These are phyloP conservation scores for Paracanthobrama guichenoti DNA, from an alignment of 2,113 vertebrate genomes.

Conservation along the genomic window DNA sequence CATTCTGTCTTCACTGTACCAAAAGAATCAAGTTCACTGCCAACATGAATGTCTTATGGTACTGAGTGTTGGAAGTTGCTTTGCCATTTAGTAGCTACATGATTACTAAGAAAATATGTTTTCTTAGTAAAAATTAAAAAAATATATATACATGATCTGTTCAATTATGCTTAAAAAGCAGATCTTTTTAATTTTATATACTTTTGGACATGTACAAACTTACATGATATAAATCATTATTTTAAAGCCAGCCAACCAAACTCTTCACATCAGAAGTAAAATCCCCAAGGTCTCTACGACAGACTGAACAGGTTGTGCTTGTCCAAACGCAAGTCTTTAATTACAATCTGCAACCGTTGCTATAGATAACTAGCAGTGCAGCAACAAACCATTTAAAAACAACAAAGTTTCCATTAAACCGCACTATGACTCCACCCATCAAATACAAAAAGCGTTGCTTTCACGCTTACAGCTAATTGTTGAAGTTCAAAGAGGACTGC, in stretches of 20 bases:
- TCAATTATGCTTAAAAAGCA: too few species aligned
- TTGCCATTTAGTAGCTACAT: not conserved
- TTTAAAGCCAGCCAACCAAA: not conserved
- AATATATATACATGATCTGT: too few species aligned
- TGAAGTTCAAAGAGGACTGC: not conserved
- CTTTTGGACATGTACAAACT: not conserved
- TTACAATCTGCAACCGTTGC: constrained; percentile 2
- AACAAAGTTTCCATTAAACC: constrained; percentile 12
- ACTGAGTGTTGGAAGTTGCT: not conserved
- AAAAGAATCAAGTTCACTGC: not conserved
- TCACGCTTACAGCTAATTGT: not conserved
- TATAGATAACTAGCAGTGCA: not conserved
- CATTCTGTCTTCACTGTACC: not conserved
- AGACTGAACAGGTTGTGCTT: not conserved
- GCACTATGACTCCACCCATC: not conserved
- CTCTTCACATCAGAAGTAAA: not conserved
- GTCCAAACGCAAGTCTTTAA: not conserved
- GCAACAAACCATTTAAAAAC: not conserved
- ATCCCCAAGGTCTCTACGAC: not conserved
- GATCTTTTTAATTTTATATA: not conserved
- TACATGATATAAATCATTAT: not conserved
- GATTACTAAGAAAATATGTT: not conserved
- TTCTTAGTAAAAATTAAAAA: too few species aligned
- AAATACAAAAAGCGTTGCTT: constrained; percentile 8
- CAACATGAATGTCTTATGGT: not conserved